Evolutionary conservation across 1,140 invertebrate genomes (phyloP), one percentile per base, ranked within the genome.

Genomic region (Neomicropteryx cornuta): DNA sequence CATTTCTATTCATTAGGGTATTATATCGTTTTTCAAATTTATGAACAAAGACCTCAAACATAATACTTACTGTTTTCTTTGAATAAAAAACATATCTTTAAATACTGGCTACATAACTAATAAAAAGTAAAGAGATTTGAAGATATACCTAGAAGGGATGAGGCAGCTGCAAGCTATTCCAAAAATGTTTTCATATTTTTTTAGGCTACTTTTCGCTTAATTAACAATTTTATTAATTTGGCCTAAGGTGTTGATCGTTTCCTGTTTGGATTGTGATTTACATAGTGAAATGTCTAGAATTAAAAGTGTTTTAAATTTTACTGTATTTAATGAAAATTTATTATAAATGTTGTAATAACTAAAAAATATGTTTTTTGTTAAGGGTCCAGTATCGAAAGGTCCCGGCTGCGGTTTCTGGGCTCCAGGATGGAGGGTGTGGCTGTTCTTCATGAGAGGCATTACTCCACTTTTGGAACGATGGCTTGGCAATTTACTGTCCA

Each of bases 361-460:
- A 20, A 23, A 19, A 21, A 14, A 28, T 24, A 27, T 42, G 18
- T 36, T 31, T 38, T 46, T 30, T 51, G 60, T 60, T 21, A 46
- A 89, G 85, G 92, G 94, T 34, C 91, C 92, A 5, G 93, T 97
- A 21, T 93, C 94, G 3, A 99, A 99, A 73, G 97, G 97, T 20
- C 97, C 96, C 1, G 97, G 97, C 2, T 98, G 94, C 71, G 97
- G 96, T 18, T 85, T 99, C 58, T 99, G 97, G 97, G 93, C 96
- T 0, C 94, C 97, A 1, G 94, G 94, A 3, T 99, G 97, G 97
- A 73, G 97, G 34, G 95, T 99, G 2, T 99, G 97, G 97, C 63
- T 99, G 4, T 99, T 99, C 71, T 99, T 99, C 57, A 91, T 99
- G 87, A 73, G 97, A 42, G 97, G 97, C 17, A 97, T 99, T 39